Base-by-base conservation (phyloP, 2,113 vertebrate genomes). In the Stercorarius parasiticus region DNA sequence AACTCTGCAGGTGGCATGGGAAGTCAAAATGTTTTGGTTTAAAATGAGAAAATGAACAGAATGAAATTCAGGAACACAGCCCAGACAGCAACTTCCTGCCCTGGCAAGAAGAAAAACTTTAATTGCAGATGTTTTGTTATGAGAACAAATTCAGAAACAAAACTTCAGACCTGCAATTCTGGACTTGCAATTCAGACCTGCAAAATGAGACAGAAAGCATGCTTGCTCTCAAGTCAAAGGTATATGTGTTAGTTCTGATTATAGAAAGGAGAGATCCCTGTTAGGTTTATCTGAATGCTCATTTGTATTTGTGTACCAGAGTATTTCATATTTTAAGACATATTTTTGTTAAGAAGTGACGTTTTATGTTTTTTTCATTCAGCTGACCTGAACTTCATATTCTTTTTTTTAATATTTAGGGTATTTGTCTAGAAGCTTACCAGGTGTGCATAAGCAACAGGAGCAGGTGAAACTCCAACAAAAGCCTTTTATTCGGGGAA, bases 81-180 rank as follows among this genome's bases (percentile, higher is more conserved):
- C 72, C 77, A 69, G 95, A 61, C 42, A 95, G 91, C 50, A 93
- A 81, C 97, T 97, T 98, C 95, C 97, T 96, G 93, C 40, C 49
- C 69, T 72, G 34, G 70, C 61, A 56, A 81, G 79, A 88, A 53
- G 66, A 84, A 96, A 94, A 94, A 58, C 47, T 95, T 91, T 95
- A 95, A 95, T 96, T 96, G 76, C 50, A 71, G 69, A 58, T 93
- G 82, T 96, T 92, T 92, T 94, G 40, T 90, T 96, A 78, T 70
- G 69, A 94, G 77, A 94, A 97, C 7, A 43, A 76, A 61, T 65
- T 80, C 45, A 56, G 80, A 74, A 86, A 91, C 43, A 70, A 65
- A 56, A 36, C 13, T 77, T 82, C 38, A 71, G 43, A 29, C 36
- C 10, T 91, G 52, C 47, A 92, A 34, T 42, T 95, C 49, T 82